Percentiles rank a stretch among this genome's conserved stretches.
Conservation (phyloP, 2,888 invertebrate genomes). For the Calliopum simillimum region DNA sequence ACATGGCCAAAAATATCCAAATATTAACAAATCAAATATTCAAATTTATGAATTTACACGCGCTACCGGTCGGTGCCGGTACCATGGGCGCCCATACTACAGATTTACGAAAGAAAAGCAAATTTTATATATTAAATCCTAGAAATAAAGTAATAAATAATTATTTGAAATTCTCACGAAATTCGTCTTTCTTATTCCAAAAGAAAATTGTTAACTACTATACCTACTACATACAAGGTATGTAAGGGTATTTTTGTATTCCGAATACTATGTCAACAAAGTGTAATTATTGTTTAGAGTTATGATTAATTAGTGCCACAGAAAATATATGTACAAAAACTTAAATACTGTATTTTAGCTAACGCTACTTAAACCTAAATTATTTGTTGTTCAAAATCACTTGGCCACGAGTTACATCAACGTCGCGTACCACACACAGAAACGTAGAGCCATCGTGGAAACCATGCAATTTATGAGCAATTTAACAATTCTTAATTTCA, state of each 20-base stretch:
- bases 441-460: neutral
- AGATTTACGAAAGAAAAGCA: conserved; percentile 3
- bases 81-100: neutral
- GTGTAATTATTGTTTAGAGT: conserved; percentile 38
- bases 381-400: neutral
- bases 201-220: neutral
- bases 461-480: neutral
- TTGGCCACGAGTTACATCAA: neutral
- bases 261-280: conserved; percentile 22
- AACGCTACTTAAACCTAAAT: neutral
- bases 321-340: neutral
- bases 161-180: conserved; percentile 48
- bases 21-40: conserved; percentile 18
- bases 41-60: conserved; percentile 1
- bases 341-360: neutral
- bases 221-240: neutral
- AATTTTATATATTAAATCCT: neutral
- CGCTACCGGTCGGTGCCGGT: neutral
- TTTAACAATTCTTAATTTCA: neutral
- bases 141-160: conserved; percentile 34
- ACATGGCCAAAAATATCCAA: conserved; percentile 1
- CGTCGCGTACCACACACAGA: neutral
- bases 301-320: conserved; percentile 56
- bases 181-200: conserved; percentile 34
- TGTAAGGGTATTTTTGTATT: conserved; percentile 7